Evolutionary conservation across 2,888 invertebrate species (phyloP), one percentile per base, ranked within the genome.

Genomic region (Lasioglossum vierecki): DNA sequence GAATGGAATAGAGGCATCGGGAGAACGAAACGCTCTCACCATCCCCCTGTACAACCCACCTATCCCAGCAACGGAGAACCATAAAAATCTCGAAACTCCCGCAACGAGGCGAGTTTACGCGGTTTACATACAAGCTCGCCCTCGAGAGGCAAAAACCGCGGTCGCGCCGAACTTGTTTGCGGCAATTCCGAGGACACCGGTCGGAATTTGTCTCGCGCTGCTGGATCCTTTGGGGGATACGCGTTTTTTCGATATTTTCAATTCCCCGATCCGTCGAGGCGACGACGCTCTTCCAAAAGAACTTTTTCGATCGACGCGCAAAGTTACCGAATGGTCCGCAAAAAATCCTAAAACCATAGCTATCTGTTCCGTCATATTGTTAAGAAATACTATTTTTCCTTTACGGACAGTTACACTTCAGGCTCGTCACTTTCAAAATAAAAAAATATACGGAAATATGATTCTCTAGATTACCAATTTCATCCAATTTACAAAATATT

Each of bases 21-120:
- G 73, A 35, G 76, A 22, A 71, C 68, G 53, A 71, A 68, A 63
- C 74, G 74, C 77, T 83, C 84, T 82, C n/a, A 4, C 4, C 70
- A 72, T 84, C 35, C 66, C 35, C 1, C 66, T 26, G 60, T 53
- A 22, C 53, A 26, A 26, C 35, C 66, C 30, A 22, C 3, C 66
- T 18, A 66, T 66, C 18, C 66, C 46, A 41, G 68, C 70, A 73
- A 82, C 79, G 73, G 80, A 79, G 80, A 68, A 49, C 80, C 88
- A 91, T 92, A 92, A 92, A 92, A 92, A 89, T 92, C 90, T 86
- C 82, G 77, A 85, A 91, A 92, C 85, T 91, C 91, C 89, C 82
- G 87, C 87, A 87, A 41, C 89, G 87, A 87, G 86, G 76, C 84
- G 89, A 89, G 79, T 89, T 87, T 76, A 72, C 85, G 57, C 70